phyloP scores from a whole-genome alignment of 1,140 invertebrate genomes.

The Heliconius himera region DNA sequence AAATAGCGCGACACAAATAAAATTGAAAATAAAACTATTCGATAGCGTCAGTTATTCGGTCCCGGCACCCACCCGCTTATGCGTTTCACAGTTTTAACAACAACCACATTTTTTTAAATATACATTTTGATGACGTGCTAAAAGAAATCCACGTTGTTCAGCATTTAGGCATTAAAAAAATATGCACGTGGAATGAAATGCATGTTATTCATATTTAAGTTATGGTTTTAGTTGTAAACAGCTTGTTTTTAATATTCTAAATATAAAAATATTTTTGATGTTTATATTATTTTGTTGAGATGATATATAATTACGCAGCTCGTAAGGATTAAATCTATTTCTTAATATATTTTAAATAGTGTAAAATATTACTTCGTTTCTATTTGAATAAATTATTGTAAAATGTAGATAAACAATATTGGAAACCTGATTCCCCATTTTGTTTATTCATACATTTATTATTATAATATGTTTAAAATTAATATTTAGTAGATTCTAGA shows the following conservation, averaged over 20 bases:
- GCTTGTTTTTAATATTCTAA: background rate
- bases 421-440: background rate
- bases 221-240: no score
- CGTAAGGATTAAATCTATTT: background rate
- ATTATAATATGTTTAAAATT: background rate
- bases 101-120: constrained; percentile 49
- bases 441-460: background rate
- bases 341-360: background rate
- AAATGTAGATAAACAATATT: background rate
- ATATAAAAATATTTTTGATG: no score
- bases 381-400: background rate
- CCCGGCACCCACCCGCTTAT: constrained; percentile 52
- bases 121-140: constrained; percentile 25
- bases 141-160: background rate
- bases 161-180: no score
- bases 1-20: constrained; percentile 81
- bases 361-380: background rate
- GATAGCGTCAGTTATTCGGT: constrained; percentile 72
- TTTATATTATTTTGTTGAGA: no score
- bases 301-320: background rate
- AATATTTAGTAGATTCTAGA: background rate
- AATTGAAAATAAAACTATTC: constrained; percentile 78
- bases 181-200: no score
- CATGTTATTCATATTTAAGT: no score
- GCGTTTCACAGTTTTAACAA: constrained; percentile 65